Evolutionary conservation across 2,888 invertebrate genomes (phyloP), one percentile per base, ranked within the genome.

Genomic region (Villa cingulata): DNA sequence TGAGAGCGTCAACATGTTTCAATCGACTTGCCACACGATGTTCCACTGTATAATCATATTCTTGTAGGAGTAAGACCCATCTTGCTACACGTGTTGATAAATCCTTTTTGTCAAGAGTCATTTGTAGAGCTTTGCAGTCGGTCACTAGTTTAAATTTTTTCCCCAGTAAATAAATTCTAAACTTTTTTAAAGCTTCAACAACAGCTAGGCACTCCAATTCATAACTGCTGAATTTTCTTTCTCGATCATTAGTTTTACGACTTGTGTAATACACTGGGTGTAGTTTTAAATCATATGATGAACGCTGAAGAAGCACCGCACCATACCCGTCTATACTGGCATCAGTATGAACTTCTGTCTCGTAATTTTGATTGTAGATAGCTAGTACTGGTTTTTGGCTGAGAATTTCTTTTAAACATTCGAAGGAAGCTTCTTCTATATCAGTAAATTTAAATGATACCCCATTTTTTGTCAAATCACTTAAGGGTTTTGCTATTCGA

Each of bases 261-360:
- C 37, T 43, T 10, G 40, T 39, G 29, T 51, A 46, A 34, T 46
- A 49, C n/a, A 51, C 38, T 12, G 51, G 50, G 14, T 51, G 43
- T 16, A 48, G 42, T 6, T 27, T 46, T 17, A 41, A 38, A 23
- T 41, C 40, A 18, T 46, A 41, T 10, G 7, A 3, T 27, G 50
- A 43, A n/a, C 27, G 45, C 43, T 58, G 57, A 37, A 58, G 14
- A 16, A 58, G 38, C 12, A 60, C 50, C 12, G 57, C 52, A 9
- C 59, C 60, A 49, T 50, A 58, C 3, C 59, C 59, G 1, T 27
- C 14, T 3, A 50, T 18, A 48, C 57, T 56, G 3, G 59, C 61
- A 49, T 62, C 60, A 16, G 54, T 56, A 50, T 60, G 60, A 39
- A 61, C 46, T 49, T 61, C 57, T 14, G 58, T 61, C 17, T 48